A percentile compares a stretch with the other conserved stretches of the same genome.
phyloP scores from a whole-genome alignment of 2,888 invertebrate species.

The Lepidochrysops patricia region DNA sequence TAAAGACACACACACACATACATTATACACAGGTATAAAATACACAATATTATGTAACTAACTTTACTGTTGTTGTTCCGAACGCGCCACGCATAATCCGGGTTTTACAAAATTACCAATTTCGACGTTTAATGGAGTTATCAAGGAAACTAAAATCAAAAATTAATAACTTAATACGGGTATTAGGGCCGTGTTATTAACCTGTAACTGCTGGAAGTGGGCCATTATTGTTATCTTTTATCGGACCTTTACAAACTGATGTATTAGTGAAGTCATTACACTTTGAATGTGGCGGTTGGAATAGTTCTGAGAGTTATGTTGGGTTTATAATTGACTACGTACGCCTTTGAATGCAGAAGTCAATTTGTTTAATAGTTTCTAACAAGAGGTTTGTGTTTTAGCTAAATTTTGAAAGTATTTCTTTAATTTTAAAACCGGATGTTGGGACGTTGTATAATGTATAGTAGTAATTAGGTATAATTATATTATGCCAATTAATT shows the following conservation, averaged over 20 bases:
- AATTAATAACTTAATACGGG: constrained; percentile 5
- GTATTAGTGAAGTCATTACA: neutral
- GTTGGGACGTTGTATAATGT: too few relatives aligned
- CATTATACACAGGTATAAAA: too few relatives aligned
- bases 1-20: neutral
- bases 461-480: too few relatives aligned
- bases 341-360: neutral
- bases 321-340: too few relatives aligned
- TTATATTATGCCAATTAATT: too few relatives aligned
- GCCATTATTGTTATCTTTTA: constrained; percentile 4
- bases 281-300: neutral
- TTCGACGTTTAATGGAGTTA: neutral
- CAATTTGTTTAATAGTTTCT: too few relatives aligned
- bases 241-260: constrained; percentile 12
- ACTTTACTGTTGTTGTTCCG: neutral
- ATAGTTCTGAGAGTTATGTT: neutral
- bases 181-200: neutral
- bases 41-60: neutral
- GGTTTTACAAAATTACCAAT: neutral
- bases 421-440: too few relatives aligned
- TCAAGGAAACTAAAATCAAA: constrained; percentile 6
- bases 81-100: neutral
- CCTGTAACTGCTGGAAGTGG: neutral
- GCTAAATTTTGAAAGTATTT: too few relatives aligned
- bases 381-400: too few relatives aligned